Conservation (phyloP, 2,113 vertebrate genomes). For the Picathartes gymnocephalus region DNA sequence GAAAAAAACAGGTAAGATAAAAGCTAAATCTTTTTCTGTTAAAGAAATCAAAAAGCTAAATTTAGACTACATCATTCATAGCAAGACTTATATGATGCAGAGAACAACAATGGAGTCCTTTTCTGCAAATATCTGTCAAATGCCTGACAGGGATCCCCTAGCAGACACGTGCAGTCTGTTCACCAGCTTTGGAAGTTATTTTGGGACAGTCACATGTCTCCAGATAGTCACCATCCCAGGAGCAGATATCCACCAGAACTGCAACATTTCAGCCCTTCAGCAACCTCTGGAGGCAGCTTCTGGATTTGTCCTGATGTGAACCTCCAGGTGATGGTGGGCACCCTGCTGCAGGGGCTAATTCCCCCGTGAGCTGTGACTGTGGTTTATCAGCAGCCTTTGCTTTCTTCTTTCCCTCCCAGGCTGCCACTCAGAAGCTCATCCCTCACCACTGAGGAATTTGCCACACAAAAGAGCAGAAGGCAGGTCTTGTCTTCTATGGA, state of each 20-base stretch:
- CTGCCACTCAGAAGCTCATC: not conserved
- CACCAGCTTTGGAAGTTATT: not conserved
- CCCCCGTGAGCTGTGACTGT: not conserved
- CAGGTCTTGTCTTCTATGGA: not conserved
- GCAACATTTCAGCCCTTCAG: not conserved
- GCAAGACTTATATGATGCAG: not conserved
- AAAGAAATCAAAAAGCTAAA: not conserved
- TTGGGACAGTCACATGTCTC: not conserved
- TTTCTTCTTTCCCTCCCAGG: not conserved
- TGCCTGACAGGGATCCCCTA: not conserved
- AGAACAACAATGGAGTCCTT: not conserved
- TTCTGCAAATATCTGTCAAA: not conserved
- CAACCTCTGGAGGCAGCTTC: not conserved
- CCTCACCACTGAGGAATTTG: not conserved
- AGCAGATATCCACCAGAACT: not conserved
- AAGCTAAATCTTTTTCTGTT: not conserved
- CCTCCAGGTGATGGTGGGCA: not conserved
- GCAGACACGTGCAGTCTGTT: not conserved
- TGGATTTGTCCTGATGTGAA: accelerated
- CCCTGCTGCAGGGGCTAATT: not conserved
- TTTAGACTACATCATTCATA: not conserved
- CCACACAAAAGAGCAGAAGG: not conserved
- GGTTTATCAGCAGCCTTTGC: not conserved
- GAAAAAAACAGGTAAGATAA: not conserved
- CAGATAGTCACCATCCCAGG: not conserved